phyloP scores from a whole-genome alignment of 2,113 vertebrate genomes.

The Rhinoderma darwinii region DNA sequence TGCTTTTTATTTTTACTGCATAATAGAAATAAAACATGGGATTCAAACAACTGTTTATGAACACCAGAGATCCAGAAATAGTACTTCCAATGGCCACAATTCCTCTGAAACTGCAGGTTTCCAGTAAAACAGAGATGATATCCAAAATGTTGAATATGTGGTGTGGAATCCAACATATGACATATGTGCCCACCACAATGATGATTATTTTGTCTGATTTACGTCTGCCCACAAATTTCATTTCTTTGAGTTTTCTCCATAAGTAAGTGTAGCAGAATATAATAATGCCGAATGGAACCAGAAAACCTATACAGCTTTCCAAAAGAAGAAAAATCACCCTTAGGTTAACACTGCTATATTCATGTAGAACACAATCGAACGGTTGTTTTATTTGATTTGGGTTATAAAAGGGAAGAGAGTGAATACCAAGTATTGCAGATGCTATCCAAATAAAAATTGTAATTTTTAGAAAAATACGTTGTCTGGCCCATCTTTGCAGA shows the following conservation, averaged over 20 bases:
- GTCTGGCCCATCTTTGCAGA: not conserved
- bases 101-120: not conserved
- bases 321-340: not conserved
- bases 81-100: not conserved
- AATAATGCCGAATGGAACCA: not conserved
- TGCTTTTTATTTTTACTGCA: not conserved
- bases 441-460: not conserved
- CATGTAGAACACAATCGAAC: not conserved
- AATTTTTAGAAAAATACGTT: not conserved
- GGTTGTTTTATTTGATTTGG: not conserved
- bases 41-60: not conserved
- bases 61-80: not conserved
- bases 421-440: not conserved
- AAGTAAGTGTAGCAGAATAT: not conserved
- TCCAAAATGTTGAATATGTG: not conserved
- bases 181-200: not conserved
- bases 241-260: slow-evolving; percentile 9
- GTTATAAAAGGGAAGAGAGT: not conserved
- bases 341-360: not conserved
- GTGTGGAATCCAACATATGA: not conserved
- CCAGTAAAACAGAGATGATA: not conserved
- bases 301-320: not conserved
- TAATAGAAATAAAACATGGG: slow-evolving; percentile 3
- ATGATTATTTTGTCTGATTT: slow-evolving; percentile 14
- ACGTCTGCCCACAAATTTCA: not conserved